Conservation (phyloP, 2,797 vertebrate species). For the Halcyon badia region DNA sequence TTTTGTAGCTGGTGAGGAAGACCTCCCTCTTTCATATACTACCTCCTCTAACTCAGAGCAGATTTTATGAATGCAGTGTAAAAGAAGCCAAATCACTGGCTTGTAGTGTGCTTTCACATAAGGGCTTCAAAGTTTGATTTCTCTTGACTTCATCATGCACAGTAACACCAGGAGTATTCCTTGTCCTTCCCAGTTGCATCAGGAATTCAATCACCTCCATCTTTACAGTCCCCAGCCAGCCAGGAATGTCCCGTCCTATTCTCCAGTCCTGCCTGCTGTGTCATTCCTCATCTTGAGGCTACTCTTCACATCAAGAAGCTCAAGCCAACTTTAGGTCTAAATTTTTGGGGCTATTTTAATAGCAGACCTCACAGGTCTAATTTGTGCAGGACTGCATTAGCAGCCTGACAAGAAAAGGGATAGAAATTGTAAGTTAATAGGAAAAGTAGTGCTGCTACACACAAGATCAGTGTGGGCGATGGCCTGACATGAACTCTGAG, state of each 20-base stretch:
- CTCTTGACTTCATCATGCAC: neutral
- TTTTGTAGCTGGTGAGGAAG: neutral
- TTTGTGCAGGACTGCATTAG: neutral
- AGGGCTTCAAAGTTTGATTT: neutral
- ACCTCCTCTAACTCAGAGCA: neutral
- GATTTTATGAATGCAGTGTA: neutral
- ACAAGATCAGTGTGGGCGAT: neutral
- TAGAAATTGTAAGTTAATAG: fast-evolving
- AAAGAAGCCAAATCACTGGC: neutral
- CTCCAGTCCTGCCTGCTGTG: neutral
- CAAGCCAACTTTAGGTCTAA: neutral
- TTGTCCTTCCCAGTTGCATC: neutral
- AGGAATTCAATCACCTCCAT: neutral
- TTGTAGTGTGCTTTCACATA: neutral
- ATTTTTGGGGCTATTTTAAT: neutral
- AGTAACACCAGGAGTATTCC: neutral
- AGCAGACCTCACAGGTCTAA: neutral
- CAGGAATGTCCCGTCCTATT: neutral
- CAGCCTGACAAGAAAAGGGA: neutral
- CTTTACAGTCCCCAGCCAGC: neutral
- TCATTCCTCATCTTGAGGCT: neutral
- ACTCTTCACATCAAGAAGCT: neutral
- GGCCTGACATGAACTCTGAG: neutral
- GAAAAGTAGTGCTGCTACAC: neutral
- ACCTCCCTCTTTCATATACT: neutral